Evolutionary conservation across 2,888 invertebrate genomes (phyloP).

Genomic region (Embidobia sp.): DNA sequence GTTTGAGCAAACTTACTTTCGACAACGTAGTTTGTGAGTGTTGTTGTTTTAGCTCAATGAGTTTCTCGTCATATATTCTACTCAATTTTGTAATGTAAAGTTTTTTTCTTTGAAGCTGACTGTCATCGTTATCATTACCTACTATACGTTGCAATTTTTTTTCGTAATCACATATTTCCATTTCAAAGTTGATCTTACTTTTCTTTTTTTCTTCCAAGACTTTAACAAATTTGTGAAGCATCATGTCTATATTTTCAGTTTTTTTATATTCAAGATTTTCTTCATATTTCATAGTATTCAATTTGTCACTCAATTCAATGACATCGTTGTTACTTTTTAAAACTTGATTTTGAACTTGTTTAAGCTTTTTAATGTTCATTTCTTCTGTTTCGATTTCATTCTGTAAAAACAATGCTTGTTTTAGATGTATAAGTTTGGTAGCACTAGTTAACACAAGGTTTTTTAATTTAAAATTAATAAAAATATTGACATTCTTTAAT

Average conservation of each 20-base stretch:
- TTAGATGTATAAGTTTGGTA: too few relatives aligned
- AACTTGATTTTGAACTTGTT: conserved; percentile 71
- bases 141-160: conserved; percentile 72
- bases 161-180: conserved; percentile 74
- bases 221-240: conserved; percentile 69
- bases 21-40: conserved; percentile 83
- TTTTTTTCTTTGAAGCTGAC: conserved; percentile 80
- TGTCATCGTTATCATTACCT: conserved; percentile 73
- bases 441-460: too few relatives aligned
- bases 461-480: too few relatives aligned
- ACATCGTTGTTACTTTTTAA: conserved; percentile 66
- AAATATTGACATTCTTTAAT: background rate
- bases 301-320: conserved; percentile 71
- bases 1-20: conserved; percentile 80
- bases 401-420: conserved; percentile 68
- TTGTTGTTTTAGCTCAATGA: conserved; percentile 80
- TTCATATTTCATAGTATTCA: conserved; percentile 69
- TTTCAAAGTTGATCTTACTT: conserved; percentile 69
- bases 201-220: conserved; percentile 71
- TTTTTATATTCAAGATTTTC: conserved; percentile 68
- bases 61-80: conserved; percentile 79
- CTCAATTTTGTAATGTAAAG: conserved; percentile 82
- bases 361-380: conserved; percentile 69
- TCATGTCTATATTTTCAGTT: conserved; percentile 67
- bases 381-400: conserved; percentile 75